phyloP scores from a whole-genome alignment of 1,140 invertebrate species.

The Drosophila pseudoananassae region DNA sequence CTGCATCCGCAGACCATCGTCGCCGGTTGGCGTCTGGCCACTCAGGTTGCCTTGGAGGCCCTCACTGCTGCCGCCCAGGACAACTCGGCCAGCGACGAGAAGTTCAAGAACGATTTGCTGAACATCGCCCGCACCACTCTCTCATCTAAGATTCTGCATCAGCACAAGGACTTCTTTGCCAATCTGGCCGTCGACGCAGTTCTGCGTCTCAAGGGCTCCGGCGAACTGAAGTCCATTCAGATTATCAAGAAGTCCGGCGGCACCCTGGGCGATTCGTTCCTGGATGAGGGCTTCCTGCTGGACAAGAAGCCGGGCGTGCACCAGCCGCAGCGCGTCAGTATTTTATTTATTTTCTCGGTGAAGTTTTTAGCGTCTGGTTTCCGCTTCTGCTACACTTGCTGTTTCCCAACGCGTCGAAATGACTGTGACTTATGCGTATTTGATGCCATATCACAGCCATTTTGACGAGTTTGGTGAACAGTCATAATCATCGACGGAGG shows the following conservation, averaged over 20 bases:
- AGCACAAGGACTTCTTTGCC: conserved; percentile 98
- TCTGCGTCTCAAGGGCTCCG: conserved; percentile 96
- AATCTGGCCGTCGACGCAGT: conserved; percentile 98
- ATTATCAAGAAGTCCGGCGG: conserved; percentile 98
- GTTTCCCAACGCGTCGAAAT: conserved; percentile 69
- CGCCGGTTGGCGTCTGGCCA: conserved; percentile 95
- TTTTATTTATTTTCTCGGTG: background rate
- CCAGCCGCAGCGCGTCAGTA: conserved; percentile 90
- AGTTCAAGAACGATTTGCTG: conserved; percentile 94
- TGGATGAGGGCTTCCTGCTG: conserved; percentile 99
- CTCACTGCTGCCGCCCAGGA: conserved; percentile 91
- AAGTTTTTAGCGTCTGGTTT: background rate
- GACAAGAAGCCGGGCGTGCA: conserved; percentile 97
- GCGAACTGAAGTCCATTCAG: conserved; percentile 98
- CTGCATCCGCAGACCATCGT: conserved; percentile 99
- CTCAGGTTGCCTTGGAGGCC: conserved; percentile 92
- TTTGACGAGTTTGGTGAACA: conserved; percentile 83
- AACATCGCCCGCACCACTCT: conserved; percentile 99
- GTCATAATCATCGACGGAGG: conserved; percentile 21
- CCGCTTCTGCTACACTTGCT: conserved; percentile 12
- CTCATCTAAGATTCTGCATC: conserved; percentile 98
- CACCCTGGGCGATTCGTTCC: conserved; percentile 96
- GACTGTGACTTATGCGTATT: conserved; percentile 80
- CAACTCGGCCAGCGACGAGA: conserved; percentile 91
- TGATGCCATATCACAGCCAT: conserved; percentile 83